Evolutionary conservation across 2,113 vertebrate species (phyloP), one percentile per base, ranked within the genome.

Genomic region (Pachycephala philippinensis): DNA sequence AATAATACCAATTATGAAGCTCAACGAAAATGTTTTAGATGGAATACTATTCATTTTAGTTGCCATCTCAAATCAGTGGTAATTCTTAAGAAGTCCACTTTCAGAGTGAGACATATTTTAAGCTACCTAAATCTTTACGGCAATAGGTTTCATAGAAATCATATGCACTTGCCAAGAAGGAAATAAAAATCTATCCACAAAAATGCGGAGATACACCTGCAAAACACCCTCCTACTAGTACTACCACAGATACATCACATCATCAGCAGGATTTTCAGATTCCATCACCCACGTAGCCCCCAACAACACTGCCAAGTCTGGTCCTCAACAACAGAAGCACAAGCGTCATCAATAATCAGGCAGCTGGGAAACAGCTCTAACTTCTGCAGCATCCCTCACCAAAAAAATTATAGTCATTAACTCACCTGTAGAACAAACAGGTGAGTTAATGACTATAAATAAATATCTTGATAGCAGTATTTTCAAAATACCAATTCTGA

Each of bases 171-270:
- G 37, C 8, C 18, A 75, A 78, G 70, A 68, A 75, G 35, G 70
- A 82, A 82, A 95, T n/a, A 6, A 90, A 74, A 77, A 59, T 37
- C 22, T 40, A 8, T 26, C 45, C 1, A 0, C 28, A 74, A 49
- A 74, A 92, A 85, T 4, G 9, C 4, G 4, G 28, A 57, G 30
- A 18, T 22, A 84, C 8, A 78, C 18, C 33, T 66, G 40, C n/a
- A 90, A 76, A 94, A 60, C 12, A n/a, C 14, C 24, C 26, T 93
- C 18, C 11, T 70, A 40, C 42, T 57, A 59, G 22, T 27, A 50
- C 5, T 35, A 40, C 13, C 27, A 40, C 20, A 30, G 1, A 7
- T 30, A 64, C 1, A 35, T 0, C 0, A 2, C 15, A 53, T 82
- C 35, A 42, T 33, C 37, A 57, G 30, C 35, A 33, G 33, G 33